These are phyloP conservation scores for Bujurquina vittata DNA, from an alignment of 2,113 vertebrate species.

Conservation along the genomic window DNA sequence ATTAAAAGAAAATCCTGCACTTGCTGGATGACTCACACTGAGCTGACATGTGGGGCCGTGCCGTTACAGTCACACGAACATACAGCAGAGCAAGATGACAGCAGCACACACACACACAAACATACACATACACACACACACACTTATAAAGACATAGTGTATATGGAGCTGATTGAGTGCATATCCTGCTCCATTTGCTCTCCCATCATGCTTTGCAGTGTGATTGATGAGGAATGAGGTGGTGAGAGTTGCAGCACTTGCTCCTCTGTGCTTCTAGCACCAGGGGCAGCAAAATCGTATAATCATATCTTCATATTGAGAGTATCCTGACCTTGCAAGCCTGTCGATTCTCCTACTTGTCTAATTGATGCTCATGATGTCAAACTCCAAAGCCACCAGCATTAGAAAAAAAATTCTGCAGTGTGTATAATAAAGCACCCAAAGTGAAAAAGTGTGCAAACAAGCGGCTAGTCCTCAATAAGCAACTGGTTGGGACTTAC, in stretches of 20 bases:
- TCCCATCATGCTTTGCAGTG: slow-evolving; percentile 67
- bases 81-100: not conserved
- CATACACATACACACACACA: not conserved
- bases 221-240: slow-evolving; percentile 61
- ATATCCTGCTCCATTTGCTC: slow-evolving; percentile 17
- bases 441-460: not conserved
- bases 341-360: not conserved
- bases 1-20: slow-evolving; percentile 13
- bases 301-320: not conserved
- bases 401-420: not conserved
- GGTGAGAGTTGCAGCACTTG: slow-evolving; percentile 31
- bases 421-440: not conserved
- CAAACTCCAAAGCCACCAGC: not conserved
- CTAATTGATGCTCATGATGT: not conserved
- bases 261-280: slow-evolving; percentile 35
- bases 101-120: not conserved
- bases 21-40: slow-evolving; percentile 43
- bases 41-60: slow-evolving; percentile 35
- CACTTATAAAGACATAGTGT: not conserved
- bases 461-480: not conserved
- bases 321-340: not conserved
- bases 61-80: slow-evolving; percentile 22
- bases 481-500: slow-evolving; percentile 62
- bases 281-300: not conserved
- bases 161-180: slow-evolving; percentile 17